Base-by-base conservation (phyloP, 2,888 invertebrate species). In the Esperia sulphurella region DNA sequence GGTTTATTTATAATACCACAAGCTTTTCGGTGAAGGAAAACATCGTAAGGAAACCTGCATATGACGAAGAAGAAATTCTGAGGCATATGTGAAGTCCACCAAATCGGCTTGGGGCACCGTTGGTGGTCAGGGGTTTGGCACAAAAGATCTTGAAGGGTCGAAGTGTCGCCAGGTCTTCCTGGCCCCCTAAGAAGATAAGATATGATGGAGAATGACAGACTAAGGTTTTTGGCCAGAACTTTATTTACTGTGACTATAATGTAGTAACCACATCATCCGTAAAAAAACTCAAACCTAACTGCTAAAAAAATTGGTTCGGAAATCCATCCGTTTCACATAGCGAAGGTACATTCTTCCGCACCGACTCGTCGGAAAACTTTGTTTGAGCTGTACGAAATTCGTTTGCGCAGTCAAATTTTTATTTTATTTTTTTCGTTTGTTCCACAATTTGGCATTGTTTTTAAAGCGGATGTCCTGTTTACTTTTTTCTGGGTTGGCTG, bases 401-500 rank as follows among this genome's bases (percentile, higher is more conserved):
- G 73, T 75, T 74, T 74, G 69, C 62, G 55, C 63, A 69, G 69
- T 5, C 69, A 71, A 75, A 76, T 76, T 73, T 68, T 68, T 8
- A 10, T 70, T 73, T 69, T 74, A 75, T 77, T 75, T 77, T 75
- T 60, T 61, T 43, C 50, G 57, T 59, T 62, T 62, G 63, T 65
- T 58, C 59, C 53, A 60, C 68, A 70, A 69, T 72, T 70, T 67
- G n/a, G 71, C 78, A 79, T 78, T 79, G 79, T 79, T 79, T 79
- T 71, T 63, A 63, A 69, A 76, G 61, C 79, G 79, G 74, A 78
- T 71, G 69, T 78, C 77, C 78, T 76, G 78, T 73, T 71, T 72
- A 71, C 71, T 72, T 72, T 75, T 68, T 69, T 71, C 61, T 61
- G 63, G 55, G 59, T 64, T 63, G 58, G 62, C 63, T 61, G 59